phyloP scores from a whole-genome alignment of 2,888 invertebrate species.

The Orthosia gothica region DNA sequence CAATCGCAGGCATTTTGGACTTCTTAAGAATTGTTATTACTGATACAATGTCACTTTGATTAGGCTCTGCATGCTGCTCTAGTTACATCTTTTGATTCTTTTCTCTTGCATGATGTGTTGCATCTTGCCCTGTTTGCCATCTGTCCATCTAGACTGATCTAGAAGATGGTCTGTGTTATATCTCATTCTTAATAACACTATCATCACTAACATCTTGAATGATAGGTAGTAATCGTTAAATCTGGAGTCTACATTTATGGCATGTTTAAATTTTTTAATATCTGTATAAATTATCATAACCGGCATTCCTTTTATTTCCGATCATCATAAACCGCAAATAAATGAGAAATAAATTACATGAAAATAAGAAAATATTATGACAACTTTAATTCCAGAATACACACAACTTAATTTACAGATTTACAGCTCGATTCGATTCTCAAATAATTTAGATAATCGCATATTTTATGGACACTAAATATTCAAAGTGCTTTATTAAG shows the following conservation, averaged over 20 bases:
- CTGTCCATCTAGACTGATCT: background rate
- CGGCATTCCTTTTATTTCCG: background rate
- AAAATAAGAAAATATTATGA: constrained; percentile 60
- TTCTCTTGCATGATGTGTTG: background rate
- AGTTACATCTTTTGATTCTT: background rate
- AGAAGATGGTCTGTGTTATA: background rate
- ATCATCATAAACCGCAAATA: constrained; percentile 19
- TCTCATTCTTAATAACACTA: background rate
- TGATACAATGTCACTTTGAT: background rate
- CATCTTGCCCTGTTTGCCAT: background rate
- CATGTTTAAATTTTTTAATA: background rate
- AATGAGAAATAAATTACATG: constrained; percentile 25
- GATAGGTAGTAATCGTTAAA: background rate
- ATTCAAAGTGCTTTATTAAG: constrained; percentile 65
- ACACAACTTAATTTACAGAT: constrained; percentile 56
- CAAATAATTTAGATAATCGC: constrained; percentile 66
- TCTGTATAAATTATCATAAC: background rate
- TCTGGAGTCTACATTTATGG: background rate
- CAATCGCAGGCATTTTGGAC: too few relatives aligned
- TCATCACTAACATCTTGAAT: background rate
- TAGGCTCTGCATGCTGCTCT: background rate
- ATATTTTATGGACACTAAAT: constrained; percentile 62
- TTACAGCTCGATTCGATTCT: constrained; percentile 54
- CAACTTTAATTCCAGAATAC: constrained; percentile 44
- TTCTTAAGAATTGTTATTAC: too few relatives aligned